Conservation (phyloP, 2,797 vertebrate species). For the Phaenicophaeus curvirostris region DNA sequence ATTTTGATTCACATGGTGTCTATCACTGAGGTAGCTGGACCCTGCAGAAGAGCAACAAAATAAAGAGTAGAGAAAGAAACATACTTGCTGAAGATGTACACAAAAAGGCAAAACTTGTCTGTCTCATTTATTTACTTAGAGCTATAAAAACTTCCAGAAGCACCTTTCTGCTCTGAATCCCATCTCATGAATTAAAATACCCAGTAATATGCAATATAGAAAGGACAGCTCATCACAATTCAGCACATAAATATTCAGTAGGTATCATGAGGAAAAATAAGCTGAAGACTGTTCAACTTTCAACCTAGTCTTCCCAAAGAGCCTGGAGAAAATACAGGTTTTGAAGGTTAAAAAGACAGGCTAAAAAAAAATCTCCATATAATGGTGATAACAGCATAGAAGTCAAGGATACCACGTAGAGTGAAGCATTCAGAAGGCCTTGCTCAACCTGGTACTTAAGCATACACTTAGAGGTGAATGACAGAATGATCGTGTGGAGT, state of each 20-base stretch:
- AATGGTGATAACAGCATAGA: accelerated
- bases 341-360: neutral
- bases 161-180: conserved; percentile 14
- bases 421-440: neutral
- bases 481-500: neutral
- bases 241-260: conserved; percentile 36
- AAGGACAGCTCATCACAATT: conserved; percentile 31
- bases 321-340: neutral
- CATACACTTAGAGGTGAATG: neutral
- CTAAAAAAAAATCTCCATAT: neutral
- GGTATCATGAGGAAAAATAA: neutral
- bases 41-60: neutral
- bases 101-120: neutral
- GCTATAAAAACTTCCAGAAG: neutral
- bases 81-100: neutral
- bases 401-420: neutral
- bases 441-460: neutral
- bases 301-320: neutral
- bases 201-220: neutral
- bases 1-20: neutral
- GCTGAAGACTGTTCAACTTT: neutral
- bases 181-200: conserved; percentile 45
- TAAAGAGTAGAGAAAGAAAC: neutral
- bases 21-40: neutral
- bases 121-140: neutral